Base-by-base conservation (phyloP, 2,113 vertebrate species). In the Alosa alosa region DNA sequence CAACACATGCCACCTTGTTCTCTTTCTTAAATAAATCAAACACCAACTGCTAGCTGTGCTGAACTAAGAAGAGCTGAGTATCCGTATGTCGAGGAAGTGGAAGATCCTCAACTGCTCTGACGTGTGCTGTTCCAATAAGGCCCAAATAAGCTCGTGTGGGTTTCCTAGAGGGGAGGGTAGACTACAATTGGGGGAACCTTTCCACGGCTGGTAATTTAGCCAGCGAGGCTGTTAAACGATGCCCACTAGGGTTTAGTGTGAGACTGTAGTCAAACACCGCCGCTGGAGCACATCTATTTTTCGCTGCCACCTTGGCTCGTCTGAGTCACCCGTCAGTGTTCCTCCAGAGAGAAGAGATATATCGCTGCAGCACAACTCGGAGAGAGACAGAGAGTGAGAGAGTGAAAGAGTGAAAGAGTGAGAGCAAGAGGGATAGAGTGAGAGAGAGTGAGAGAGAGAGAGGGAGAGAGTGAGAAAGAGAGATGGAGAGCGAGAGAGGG, bases 1-100 rank as follows among this genome's bases (percentile, higher is more conserved):
- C 81, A 86, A 47, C 84, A 82, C 83, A 46, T 84, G 84, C 89
- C 86, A 88, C 20, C 44, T 90, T 89, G 90, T 89, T 88, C 81
- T 88, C 72, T 90, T 83, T 57, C 87, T 90, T 91, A 90, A 89
- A 94, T 94, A 89, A 94, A 95, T 95, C 91, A 94, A 92, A 84
- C 52, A 82, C 78, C 82, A 84, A 86, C 86, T 82, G 84, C 87
- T 89, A 9, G 36, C 46, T 47, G 44, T 20, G 17, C 6, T 41
- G 45, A 10, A 18, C 25, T 0, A 72, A 36, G 39, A 39, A 18
- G 52, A 81, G 8, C 60, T 31, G 64, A 31, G n/a, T 25, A 72
- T 72, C 25, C 6, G n/a, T 13, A 8, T 9, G 8, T 31, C 64
- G 13, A 15, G 64, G 64, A 31, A 72, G 64, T 9, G 64, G 25